Base-by-base conservation (phyloP, 2,797 vertebrate genomes). In the Sebastiscus tertius region DNA sequence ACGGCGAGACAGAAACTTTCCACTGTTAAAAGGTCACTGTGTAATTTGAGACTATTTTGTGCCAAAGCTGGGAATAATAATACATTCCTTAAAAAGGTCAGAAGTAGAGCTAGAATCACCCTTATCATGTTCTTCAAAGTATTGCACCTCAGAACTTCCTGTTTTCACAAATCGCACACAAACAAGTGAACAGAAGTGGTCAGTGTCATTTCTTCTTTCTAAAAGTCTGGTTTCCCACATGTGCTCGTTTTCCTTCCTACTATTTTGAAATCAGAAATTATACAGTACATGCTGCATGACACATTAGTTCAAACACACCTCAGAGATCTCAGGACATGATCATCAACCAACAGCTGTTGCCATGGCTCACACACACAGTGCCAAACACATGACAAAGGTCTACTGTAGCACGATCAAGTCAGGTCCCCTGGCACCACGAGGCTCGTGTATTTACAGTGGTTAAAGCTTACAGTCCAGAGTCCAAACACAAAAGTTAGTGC, bases 231-330 rank as follows among this genome's bases (percentile, higher is more conserved):
- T 92, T 94, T 90, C 68, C 79, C 16, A 88, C 82, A 92, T 83
- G 83, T 59, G 63, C 71, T 65, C 2, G 74, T 79, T 93, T 93
- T 93, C 92, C 93, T 93, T 85, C 90, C 78, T 81, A 77, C 8
- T 76, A 39, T 72, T 76, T 75, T 52, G 55, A 65, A 74, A 81
- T 68, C 27, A 42, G 49, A 46, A 73, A 22, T 63, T 33, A 42
- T 31, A 74, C 26, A 34, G 55, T 26, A 11, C 11, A 39, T 6
- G 1, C 52, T 31, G 49, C 49, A 18, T 84, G 82, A 88, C 65
- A 54, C 82, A 80, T 26, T 0, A 60, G 69, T 75, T 55, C 67
- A 80, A 69, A 85, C 82, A 87, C 88, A 88, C 84, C 84, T 88
- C 77, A 16, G 7, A 34, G 8, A 34, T 56, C 60, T 39, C 1